A percentile compares a stretch with the other conserved stretches of the same genome.
phyloP scores from a whole-genome alignment of 2,888 invertebrate species.

The Taphrorychus bicolor region DNA sequence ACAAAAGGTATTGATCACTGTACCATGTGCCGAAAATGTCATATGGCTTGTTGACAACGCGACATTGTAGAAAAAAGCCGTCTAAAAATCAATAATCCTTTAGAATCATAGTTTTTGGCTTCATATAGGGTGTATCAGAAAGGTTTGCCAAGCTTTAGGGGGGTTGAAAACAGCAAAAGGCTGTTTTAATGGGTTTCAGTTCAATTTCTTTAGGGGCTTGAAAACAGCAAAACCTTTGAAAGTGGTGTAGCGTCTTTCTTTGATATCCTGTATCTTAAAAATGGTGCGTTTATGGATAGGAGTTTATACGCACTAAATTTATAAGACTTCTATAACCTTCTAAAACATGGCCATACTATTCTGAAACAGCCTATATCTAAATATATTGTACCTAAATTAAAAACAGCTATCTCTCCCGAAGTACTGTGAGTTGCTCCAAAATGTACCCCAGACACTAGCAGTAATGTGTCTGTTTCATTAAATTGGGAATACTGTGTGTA shows the following conservation, averaged over 20 bases:
- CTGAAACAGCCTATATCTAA: slow-evolving; percentile 10
- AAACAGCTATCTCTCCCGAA: slow-evolving; percentile 89
- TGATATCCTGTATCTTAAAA: too few relatives aligned
- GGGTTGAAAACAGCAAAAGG: too few relatives aligned
- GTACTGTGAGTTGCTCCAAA: slow-evolving; percentile 79
- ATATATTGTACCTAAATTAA: slow-evolving; percentile 66
- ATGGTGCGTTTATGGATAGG: too few relatives aligned
- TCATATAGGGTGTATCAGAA: too few relatives aligned
- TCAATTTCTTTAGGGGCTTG: too few relatives aligned
- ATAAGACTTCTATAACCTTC: too few relatives aligned
- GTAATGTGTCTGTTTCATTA: slow-evolving; percentile 79
- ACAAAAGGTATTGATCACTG: slow-evolving; percentile 79
- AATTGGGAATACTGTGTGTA: slow-evolving; percentile 88
- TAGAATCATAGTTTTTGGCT: not conserved
- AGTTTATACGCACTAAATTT: too few relatives aligned
- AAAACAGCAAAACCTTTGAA: too few relatives aligned
- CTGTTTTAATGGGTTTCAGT: too few relatives aligned
- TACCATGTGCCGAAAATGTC: slow-evolving; percentile 93
- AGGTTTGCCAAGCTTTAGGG: too few relatives aligned
- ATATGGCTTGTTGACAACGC: slow-evolving; percentile 83
- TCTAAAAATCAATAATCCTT: slow-evolving; percentile 56
- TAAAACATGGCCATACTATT: too few relatives aligned
- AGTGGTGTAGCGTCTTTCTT: too few relatives aligned
- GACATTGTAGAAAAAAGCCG: slow-evolving; percentile 70
- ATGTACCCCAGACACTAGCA: slow-evolving; percentile 85